Evolutionary conservation across 2,888 invertebrate genomes (phyloP), one percentile per base, ranked within the genome.

Genomic region (Melanophora roralis): DNA sequence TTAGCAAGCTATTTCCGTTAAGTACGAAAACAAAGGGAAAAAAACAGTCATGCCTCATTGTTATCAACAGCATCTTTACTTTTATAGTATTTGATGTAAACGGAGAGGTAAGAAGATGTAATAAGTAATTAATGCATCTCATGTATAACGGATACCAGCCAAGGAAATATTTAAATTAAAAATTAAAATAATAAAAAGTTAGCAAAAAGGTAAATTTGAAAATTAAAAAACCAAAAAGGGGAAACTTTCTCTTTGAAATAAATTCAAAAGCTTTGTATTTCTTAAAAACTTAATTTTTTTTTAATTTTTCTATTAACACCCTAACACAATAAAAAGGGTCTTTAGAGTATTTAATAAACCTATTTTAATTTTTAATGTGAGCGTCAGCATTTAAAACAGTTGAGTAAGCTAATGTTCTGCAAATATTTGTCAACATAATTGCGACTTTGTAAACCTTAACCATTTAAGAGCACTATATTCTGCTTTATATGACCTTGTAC

Each of bases 1-100:
- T 78, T 71, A 71, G 75, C 74, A 65, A 75, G 23, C 23, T 38
- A 59, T 75, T 75, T 79, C 75, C 79, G 79, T 71, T 69, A 34
- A 53, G 14, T 19, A 57, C 34, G 47, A 32, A 55, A 34, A 45
- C 21, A 74, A 43, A 74, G 34, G 32, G 40, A n/a, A 36, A 64
- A 59, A n/a, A 67, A 67, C 23, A 69, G 60, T 53, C 19, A 36
- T 62, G 55, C 45, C 60, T 67, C 14, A 73, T 4, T 7, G 38
- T 36, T 38, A 55, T 64, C 47, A 38, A 4, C 53, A 53, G 14
- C 53, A 7, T 49, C 49, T n/a, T 49, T 49, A 27, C n/a, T 27
- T 60, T 23, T 62, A 34, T 12, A 27, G 27, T 5, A 40, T 19
- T 21, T 55, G 62, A 64, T 64, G 38, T 21, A 57, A 57, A 64